A percentile compares a stretch with the other conserved stretches of the same genome.
phyloP scores from a whole-genome alignment of 2,797 vertebrate genomes.

The Gymnodraco acuticeps region DNA sequence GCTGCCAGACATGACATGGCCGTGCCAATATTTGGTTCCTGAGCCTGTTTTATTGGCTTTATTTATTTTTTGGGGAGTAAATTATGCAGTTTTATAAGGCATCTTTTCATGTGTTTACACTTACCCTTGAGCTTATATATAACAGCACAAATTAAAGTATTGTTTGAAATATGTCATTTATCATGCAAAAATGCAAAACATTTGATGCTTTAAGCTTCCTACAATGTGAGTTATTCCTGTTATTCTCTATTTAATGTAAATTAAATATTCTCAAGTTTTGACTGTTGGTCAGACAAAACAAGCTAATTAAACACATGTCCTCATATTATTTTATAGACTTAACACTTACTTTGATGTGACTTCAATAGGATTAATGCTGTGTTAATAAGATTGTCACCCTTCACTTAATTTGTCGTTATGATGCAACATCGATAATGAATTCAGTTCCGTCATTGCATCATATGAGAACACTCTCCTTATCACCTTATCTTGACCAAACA shows the following conservation, averaged over 20 bases:
- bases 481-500: not conserved
- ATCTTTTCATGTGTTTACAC: not conserved
- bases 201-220: not conserved
- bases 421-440: not conserved
- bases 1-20: constrained; percentile 32
- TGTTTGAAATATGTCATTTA: not conserved
- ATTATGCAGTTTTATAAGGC: not conserved
- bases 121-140: not conserved
- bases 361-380: not conserved
- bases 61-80: not conserved
- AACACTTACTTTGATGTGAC: not conserved
- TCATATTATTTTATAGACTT: not conserved
- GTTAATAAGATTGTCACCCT: not conserved
- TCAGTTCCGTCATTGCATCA: not conserved
- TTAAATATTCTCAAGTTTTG: not conserved
- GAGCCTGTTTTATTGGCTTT: constrained; percentile 40
- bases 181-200: not conserved
- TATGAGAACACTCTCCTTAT: not conserved
- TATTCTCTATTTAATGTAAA: not conserved
- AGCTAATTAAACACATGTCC: not conserved
- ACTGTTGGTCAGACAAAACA: not conserved
- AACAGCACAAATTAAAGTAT: too few relatives aligned
- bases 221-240: not conserved
- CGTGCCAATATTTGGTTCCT: constrained; percentile 30
- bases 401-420: not conserved